phyloP scores from a whole-genome alignment of 2,888 invertebrate genomes.

The Orchesella flavescens region DNA sequence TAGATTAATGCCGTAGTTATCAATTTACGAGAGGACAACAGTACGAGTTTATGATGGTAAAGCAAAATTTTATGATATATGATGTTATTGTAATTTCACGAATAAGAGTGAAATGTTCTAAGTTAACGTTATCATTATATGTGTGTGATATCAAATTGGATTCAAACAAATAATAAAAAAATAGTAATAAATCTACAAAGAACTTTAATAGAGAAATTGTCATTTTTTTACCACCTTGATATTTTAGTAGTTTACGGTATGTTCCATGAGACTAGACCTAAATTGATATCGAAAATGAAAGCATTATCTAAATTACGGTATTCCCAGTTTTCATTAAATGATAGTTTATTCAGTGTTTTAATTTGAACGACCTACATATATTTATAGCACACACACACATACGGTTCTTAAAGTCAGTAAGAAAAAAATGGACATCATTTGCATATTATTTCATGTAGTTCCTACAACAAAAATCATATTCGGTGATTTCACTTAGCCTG shows the following conservation, averaged over 20 bases:
- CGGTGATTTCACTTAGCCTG: constrained; percentile 9
- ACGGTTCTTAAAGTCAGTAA: constrained; percentile 53
- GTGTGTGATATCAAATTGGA: too few species aligned
- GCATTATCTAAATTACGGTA: not conserved
- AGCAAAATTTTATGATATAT: too few species aligned
- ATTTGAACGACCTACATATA: constrained; percentile 10
- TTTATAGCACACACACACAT: constrained; percentile 32
- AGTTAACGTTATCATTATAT: not conserved
- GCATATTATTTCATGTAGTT: constrained; percentile 19
- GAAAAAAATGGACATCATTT: constrained; percentile 54
- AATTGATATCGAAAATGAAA: not conserved
- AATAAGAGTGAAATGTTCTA: not conserved
- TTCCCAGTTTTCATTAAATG: too few species aligned
- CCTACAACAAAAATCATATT: constrained; percentile 19
- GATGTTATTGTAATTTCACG: too few species aligned
- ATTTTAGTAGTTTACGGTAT: too few species aligned
- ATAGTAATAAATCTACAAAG: too few species aligned
- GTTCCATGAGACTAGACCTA: too few species aligned
- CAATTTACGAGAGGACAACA: not conserved
- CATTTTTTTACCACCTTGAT: too few species aligned
- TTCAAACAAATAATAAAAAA: not conserved
- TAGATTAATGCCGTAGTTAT: not conserved
- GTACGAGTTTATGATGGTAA: too few species aligned
- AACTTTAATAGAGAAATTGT: too few species aligned
- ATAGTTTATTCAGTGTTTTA: too few species aligned